These are phyloP conservation scores for Epinotia bilunana DNA, from an alignment of 2,888 invertebrate species.

Conservation along the genomic window DNA sequence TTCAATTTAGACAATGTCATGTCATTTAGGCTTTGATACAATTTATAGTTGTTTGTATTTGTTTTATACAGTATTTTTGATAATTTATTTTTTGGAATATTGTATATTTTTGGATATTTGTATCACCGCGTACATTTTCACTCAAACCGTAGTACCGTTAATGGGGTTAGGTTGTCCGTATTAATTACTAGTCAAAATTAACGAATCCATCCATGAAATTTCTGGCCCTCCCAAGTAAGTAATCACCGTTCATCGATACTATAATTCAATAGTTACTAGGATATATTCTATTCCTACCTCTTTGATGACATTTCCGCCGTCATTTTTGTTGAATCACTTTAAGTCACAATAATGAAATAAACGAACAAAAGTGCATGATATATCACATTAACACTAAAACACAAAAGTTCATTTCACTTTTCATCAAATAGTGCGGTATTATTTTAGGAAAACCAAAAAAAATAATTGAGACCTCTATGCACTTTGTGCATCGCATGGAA, in stretches of 20 bases:
- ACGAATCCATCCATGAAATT: constrained; percentile 38
- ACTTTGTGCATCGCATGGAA: constrained; percentile 45
- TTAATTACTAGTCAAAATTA: constrained; percentile 30
- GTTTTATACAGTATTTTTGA: neutral
- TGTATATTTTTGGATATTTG: neutral
- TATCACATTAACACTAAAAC: constrained; percentile 47
- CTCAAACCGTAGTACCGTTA: neutral
- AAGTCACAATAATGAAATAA: constrained; percentile 56
- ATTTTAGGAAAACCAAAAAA: constrained; percentile 33
- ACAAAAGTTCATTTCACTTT: constrained; percentile 51
- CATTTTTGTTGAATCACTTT: constrained; percentile 68
- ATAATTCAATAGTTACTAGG: constrained; percentile 38
- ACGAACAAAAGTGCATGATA: constrained; percentile 65
- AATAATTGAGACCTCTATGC: constrained; percentile 34
- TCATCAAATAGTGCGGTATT: constrained; percentile 46
- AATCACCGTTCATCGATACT: neutral
- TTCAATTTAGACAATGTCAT: constrained; percentile 16
- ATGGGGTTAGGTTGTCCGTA: constrained; percentile 27
- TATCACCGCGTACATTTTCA: neutral
- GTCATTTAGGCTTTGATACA: neutral
- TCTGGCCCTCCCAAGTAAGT: constrained; percentile 37
- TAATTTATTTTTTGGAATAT: neutral
- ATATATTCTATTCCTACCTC: constrained; percentile 66
- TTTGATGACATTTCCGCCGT: constrained; percentile 78
- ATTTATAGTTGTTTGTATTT: neutral